These are phyloP conservation scores for Hydractinia echinata DNA, from an alignment of 30 jellyfish, hydroid and myxozoan species.

Conservation along the genomic window DNA sequence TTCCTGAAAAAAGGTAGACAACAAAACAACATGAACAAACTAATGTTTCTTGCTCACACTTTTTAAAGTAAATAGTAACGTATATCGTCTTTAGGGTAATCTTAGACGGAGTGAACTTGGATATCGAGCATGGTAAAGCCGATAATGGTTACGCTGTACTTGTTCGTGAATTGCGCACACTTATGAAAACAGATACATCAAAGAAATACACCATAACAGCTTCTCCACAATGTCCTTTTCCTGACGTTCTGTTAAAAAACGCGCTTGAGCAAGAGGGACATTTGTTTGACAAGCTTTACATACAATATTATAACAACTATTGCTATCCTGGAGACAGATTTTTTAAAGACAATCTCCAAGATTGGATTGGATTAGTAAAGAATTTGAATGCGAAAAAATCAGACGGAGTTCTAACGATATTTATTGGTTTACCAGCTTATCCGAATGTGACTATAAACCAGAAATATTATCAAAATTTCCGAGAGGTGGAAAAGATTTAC, in stretches of 20 bases:
- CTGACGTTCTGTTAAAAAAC: not conserved
- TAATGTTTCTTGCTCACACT: too few species aligned
- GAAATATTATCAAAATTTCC: too few species aligned
- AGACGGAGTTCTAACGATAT: not conserved
- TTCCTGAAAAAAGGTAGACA: too few species aligned
- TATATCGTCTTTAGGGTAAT: conserved; percentile 34
- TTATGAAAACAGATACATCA: conserved; percentile 19
- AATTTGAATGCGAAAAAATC: not conserved
- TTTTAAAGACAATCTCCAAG: conserved; percentile 50
- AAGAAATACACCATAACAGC: conserved; percentile 9
- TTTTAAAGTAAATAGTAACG: too few species aligned
- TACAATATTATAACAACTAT: conserved; percentile 80
- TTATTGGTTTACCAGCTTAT: not conserved
- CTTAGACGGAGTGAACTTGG: conserved; percentile 37
- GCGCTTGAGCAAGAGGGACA: conserved; percentile 43
- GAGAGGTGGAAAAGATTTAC: too few species aligned
- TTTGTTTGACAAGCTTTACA: conserved; percentile 73
- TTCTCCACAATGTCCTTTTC: conserved; percentile 22
- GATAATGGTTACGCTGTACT: conserved; percentile 17
- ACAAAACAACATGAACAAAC: too few species aligned
- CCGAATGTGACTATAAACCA: not conserved
- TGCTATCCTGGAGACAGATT: conserved; percentile 81
- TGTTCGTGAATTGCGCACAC: conserved; percentile 15
- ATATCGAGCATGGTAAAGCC: conserved; percentile 7
- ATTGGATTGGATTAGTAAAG: conserved; percentile 74